Percentiles rank a stretch among this genome's conserved stretches.
Conservation (phyloP, 2,113 vertebrate species). For the Labrus mixtus region DNA sequence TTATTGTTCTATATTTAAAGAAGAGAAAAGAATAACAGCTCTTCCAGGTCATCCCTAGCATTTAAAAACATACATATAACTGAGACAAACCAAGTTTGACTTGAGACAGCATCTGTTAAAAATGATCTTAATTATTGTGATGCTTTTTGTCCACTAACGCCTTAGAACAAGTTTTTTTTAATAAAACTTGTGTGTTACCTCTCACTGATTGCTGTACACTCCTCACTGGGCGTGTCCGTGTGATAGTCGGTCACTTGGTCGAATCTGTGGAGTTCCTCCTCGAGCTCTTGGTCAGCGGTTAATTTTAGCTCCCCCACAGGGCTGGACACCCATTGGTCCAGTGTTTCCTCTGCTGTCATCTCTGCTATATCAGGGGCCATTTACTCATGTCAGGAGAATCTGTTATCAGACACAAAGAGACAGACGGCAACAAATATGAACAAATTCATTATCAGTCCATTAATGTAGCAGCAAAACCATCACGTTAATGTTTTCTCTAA, state of each 20-base stretch:
- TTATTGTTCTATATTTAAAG: too few species aligned
- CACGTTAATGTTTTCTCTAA: not conserved
- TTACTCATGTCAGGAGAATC: conserved; percentile 32
- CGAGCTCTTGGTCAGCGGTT: not conserved
- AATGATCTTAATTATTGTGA: too few species aligned
- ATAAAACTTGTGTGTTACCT: conserved; percentile 47
- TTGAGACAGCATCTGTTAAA: too few species aligned
- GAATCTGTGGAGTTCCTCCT: conserved; percentile 24
- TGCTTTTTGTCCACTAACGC: too few species aligned
- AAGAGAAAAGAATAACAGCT: too few species aligned
- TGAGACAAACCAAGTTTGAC: too few species aligned
- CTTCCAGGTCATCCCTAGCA: too few species aligned
- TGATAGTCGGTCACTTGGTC: not conserved
- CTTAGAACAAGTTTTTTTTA: too few species aligned
- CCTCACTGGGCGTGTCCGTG: conserved; percentile 12
- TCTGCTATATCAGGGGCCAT: conserved; percentile 47
- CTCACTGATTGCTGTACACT: conserved; percentile 7
- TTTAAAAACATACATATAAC: too few species aligned
- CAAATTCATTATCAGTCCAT: not conserved
- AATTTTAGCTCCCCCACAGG: conserved; percentile 34
- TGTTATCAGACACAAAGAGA: conserved; percentile 6
- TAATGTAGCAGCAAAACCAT: not conserved
- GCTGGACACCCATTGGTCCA: conserved; percentile 1
- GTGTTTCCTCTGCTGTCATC: conserved; percentile 66
- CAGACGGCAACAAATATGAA: not conserved